phyloP scores from a whole-genome alignment of 1,140 invertebrate species.

The Cheumatopsyche charites region DNA sequence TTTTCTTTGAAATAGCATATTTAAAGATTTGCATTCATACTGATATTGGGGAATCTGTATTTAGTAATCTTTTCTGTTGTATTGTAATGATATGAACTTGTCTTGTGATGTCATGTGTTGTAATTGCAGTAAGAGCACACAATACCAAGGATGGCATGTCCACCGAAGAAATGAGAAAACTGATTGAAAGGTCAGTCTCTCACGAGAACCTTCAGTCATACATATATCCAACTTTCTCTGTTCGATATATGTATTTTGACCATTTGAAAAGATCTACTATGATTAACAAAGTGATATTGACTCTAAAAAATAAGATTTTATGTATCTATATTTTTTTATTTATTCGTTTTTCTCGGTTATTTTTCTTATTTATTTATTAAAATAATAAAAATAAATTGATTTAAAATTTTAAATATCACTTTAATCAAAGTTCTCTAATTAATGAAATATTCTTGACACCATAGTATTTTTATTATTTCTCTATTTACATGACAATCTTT shows the following conservation, averaged over 20 bases:
- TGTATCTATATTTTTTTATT: too few relatives aligned
- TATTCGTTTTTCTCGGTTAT: too few relatives aligned
- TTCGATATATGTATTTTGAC: not conserved
- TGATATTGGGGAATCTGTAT: conserved; percentile 1
- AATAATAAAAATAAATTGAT: too few relatives aligned
- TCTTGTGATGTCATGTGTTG: conserved; percentile 60
- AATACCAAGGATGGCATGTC: conserved; percentile 86
- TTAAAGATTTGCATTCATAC: too few relatives aligned
- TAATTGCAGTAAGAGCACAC: conserved; percentile 73
- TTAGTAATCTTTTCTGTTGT: conserved; percentile 35
- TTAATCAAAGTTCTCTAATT: too few relatives aligned
- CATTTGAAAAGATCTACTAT: not conserved
- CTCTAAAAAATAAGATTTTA: too few relatives aligned
- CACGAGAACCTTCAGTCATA: conserved; percentile 42
- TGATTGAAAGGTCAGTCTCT: conserved; percentile 87
- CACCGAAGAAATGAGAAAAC: conserved; percentile 93
- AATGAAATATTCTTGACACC: too few relatives aligned
- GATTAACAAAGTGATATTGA: too few relatives aligned
- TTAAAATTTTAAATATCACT: too few relatives aligned
- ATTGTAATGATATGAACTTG: conserved; percentile 42
- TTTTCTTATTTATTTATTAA: too few relatives aligned
- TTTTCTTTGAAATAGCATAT: too few relatives aligned
- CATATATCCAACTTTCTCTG: not conserved
- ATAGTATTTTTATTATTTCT: conserved; percentile 39
- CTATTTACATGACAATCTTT: conserved; percentile 53